phyloP scores from a whole-genome alignment of 2,888 invertebrate species.

The Caenorhabditis auriculariae region DNA sequence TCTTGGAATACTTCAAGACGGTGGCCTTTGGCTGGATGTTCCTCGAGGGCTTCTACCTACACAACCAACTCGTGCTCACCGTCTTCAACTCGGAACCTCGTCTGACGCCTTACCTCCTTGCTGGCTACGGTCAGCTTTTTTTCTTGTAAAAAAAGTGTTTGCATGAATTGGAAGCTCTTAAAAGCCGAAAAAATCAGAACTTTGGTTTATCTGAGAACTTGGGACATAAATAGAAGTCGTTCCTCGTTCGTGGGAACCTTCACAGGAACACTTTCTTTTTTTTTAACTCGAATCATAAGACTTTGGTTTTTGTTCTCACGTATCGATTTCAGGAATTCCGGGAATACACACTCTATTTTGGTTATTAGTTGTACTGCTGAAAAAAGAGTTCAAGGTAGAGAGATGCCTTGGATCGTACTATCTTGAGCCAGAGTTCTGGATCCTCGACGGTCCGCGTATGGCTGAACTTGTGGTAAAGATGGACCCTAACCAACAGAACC shows the following conservation, averaged over 20 bases:
- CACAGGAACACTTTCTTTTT: constrained; percentile 18
- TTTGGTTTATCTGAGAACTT: no score
- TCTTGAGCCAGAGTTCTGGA: constrained; percentile 71
- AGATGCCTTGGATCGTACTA: constrained; percentile 62
- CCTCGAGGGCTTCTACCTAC: constrained; percentile 80
- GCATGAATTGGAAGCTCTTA: no score
- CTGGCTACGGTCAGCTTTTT: constrained; percentile 66
- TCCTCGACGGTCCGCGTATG: constrained; percentile 83
- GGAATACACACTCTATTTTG: constrained; percentile 58
- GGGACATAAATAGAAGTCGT: no score
- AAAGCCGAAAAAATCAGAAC: no score
- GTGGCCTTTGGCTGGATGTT: constrained; percentile 97
- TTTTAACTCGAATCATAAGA: constrained; percentile 13
- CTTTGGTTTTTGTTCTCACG: not conserved
- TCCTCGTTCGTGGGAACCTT: no score
- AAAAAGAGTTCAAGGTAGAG: constrained; percentile 55
- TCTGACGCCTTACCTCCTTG: constrained; percentile 60
- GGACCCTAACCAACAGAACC: not conserved
- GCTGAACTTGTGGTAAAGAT: constrained; percentile 78
- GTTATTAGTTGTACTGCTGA: constrained; percentile 54
- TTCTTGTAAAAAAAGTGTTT: no score
- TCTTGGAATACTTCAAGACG: constrained; percentile 84
- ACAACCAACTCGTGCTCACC: constrained; percentile 76
- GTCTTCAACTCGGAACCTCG: constrained; percentile 67
- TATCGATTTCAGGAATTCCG: constrained; percentile 51